Conservation (phyloP, 2,113 vertebrate genomes). For the Hyaena hyaena region DNA sequence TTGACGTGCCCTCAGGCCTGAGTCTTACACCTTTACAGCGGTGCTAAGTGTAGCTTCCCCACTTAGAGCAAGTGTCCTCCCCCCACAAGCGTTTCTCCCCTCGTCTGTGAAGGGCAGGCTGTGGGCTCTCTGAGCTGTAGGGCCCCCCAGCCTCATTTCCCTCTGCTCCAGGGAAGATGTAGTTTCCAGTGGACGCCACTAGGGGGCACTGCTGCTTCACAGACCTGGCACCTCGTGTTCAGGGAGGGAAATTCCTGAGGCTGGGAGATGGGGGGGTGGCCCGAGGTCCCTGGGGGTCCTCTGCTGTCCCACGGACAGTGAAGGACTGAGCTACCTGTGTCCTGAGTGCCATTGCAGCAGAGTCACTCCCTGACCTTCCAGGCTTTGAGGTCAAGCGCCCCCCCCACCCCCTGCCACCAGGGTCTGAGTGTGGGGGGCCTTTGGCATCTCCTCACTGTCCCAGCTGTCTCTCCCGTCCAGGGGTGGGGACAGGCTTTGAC, state of each 20-base stretch:
- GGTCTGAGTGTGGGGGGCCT: neutral
- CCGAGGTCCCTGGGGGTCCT: neutral
- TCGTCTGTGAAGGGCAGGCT: neutral
- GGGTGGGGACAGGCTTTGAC: neutral
- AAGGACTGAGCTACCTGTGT: neutral
- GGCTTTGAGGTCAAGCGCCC: neutral
- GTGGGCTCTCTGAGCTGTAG: neutral
- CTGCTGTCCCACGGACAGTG: neutral
- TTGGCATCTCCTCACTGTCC: neutral
- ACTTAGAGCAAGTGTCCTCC: neutral
- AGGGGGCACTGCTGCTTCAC: neutral
- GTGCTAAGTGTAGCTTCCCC: neutral
- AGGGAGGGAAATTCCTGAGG: neutral
- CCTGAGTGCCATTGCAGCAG: neutral
- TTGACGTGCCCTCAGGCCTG: neutral
- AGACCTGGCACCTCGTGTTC: rapidly evolving
- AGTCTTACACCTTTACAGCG: neutral
- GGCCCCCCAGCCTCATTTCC: neutral
- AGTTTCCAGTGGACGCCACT: neutral
- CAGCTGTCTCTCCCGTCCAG: neutral
- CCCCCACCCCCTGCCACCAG: too few relatives aligned
- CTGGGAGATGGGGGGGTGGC: too few relatives aligned
- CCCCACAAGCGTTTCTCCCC: neutral
- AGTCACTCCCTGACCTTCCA: neutral
- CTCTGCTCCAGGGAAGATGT: neutral